Evolutionary conservation across 2,113 vertebrate genomes (phyloP), one percentile per base, ranked within the genome.

Genomic region (Myotis yumanensis): DNA sequence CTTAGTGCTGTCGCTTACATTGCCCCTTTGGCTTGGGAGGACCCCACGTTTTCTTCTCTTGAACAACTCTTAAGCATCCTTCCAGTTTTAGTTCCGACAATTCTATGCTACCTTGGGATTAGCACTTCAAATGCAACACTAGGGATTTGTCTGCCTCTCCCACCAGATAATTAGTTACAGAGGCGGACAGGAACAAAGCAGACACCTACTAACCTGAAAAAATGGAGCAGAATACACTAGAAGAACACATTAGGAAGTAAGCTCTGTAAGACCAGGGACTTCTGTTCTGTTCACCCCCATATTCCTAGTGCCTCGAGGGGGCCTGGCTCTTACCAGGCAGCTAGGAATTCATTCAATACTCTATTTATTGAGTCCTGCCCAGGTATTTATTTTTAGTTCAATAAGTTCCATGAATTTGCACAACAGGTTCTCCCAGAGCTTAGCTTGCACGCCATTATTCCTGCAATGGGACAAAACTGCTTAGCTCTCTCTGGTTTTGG

Each of bases 331-430:
- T 14, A 90, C 76, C 2, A 69, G 16, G 69, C 30, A 86, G 73
- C 37, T 80, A 14, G 40, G 57, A 93, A 89, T 90, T 86, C 62
- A 90, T 86, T 82, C 37, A 64, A 32, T 79, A 52, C 10, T 37
- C 20, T 25, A 54, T 81, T 80, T 86, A 95, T 46, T 23, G 40
- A 72, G 8, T 59, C 57, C 11, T 62, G 35, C 81, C 32, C 28
- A 51, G 43, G 25, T 80, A 52, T 72, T 89, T 83, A 89, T 69
- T 94, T 92, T 93, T 43, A 93, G 77, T 86, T 95, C 52, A 72
- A 0, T 64, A 64, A 86, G n/a, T 73, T 84, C 35, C 18, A 43
- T 40, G 48, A 93, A 80, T 93, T 59, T 87, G 87, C 20, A 64
- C 11, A 11, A 57, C 14, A 7, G n/a, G 51, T 76, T 84, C 51